Evolutionary conservation across 2,888 invertebrate genomes (phyloP).

Genomic region (Neuroscelio doddi): DNA sequence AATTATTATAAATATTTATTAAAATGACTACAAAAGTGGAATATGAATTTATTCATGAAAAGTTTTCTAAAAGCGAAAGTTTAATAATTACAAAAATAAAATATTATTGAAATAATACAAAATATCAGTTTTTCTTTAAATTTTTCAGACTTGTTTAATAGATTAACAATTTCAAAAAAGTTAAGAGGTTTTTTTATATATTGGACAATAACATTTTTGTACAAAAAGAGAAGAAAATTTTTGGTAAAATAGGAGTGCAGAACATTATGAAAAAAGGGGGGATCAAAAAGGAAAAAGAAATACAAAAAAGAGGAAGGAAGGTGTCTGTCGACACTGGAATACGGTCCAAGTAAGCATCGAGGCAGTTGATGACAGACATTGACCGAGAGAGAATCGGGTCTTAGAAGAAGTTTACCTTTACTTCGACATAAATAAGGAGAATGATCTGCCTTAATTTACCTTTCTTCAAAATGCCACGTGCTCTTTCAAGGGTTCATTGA

Average conservation of each 20-base stretch:
- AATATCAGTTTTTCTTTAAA: background rate
- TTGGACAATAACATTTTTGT: no score
- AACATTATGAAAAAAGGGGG: no score
- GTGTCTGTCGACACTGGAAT: slow-evolving; percentile 52
- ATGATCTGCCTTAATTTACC: slow-evolving; percentile 47
- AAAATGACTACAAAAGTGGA: no score
- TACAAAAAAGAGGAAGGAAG: slow-evolving; percentile 54
- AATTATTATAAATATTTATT: no score
- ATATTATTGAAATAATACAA: background rate
- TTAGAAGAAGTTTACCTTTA: slow-evolving; percentile 65
- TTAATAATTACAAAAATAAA: background rate
- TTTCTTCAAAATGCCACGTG: slow-evolving; percentile 42
- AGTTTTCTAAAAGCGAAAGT: no score
- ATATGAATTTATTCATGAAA: no score
- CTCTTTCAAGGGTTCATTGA: slow-evolving; percentile 34
- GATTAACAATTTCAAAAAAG: no score
- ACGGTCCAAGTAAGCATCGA: slow-evolving; percentile 43
- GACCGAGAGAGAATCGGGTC: slow-evolving; percentile 61
- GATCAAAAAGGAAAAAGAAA: background rate
- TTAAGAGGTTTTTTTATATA: no score
- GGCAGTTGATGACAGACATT: slow-evolving; percentile 65
- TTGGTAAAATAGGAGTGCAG: background rate
- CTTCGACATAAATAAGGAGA: slow-evolving; percentile 62
- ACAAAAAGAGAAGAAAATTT: background rate
- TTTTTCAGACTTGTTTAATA: no score